Evolutionary conservation across 2,797 vertebrate genomes (phyloP), one percentile per base, ranked within the genome.

Genomic region (Cossypha heuglini): DNA sequence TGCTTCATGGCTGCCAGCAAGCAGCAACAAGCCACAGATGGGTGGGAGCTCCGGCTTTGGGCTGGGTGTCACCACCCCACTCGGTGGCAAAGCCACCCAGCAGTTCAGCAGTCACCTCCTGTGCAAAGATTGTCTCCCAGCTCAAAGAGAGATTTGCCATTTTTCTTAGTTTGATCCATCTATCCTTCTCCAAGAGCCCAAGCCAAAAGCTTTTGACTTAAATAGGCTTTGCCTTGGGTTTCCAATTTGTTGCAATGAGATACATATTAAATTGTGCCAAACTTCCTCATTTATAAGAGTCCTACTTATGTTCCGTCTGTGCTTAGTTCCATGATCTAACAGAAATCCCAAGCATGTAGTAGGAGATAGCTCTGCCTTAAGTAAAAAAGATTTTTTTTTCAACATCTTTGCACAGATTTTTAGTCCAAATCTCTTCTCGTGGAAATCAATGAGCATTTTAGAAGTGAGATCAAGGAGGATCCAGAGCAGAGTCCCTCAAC

Each of bases 71-170:
- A 46, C 51, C 40, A 29, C 31, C 42, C 33, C 3, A 7, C 12
- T 16, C 1, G 0, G 15, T 0, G 5, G 28, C 46, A 69, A 61
- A 74, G 38, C 42, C 0, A 0, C 31, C 26, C 54, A 79, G 35
- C 17, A 58, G 59, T 24, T 58, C 2, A 3, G 20, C 52, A 67
- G 17, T 38, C 4, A 0, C 29, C 62, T 72, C 45, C n/a, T 0
- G 0, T 3, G 4, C 49, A 73, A 66, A 69, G 40, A 40, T 31
- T 33, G 29, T 57, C 62, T 93, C 49, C 5, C 0, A 1, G 64
- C 68, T 91, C 26, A 58, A 49, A 62, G 24, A 8, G 25, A 64
- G 59, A 43, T 61, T 49, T 76, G 69, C 3, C 10, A 5, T 66
- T 86, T 90, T 67, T 69, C 71, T 88, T 69, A 17, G 8, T 86